These are phyloP conservation scores for Eupithecia abbreviata DNA, from an alignment of 2,888 invertebrate genomes.

Conservation along the genomic window DNA sequence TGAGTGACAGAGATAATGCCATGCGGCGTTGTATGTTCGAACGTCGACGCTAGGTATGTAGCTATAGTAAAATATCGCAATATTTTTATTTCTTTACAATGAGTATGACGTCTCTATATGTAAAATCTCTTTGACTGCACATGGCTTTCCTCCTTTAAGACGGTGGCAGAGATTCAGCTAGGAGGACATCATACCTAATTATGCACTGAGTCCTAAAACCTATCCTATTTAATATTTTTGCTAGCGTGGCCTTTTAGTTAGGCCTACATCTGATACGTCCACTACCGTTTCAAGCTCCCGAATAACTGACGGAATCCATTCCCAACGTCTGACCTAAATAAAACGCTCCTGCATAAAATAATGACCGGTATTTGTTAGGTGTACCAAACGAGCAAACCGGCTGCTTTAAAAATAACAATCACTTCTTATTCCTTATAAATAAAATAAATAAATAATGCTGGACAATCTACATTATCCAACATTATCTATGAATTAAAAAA, in stretches of 20 bases:
- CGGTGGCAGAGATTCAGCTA: too few relatives aligned
- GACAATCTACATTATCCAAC: too few relatives aligned
- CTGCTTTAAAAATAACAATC: neutral
- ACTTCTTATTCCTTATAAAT: neutral
- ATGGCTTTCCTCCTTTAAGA: too few relatives aligned
- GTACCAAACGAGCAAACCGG: neutral
- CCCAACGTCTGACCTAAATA: neutral
- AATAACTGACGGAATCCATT: neutral
- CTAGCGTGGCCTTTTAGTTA: neutral
- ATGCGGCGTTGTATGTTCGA: too few relatives aligned
- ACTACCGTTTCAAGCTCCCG: neutral
- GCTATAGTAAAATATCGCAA: too few relatives aligned
- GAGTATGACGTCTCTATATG: too few relatives aligned
- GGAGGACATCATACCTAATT: neutral
- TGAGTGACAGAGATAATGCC: too few relatives aligned
- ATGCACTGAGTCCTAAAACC: neutral
- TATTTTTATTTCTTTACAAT: too few relatives aligned
- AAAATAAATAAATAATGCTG: too few relatives aligned
- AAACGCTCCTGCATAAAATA: neutral
- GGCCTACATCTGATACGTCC: neutral
- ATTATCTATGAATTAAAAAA: too few relatives aligned
- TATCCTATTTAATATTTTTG: neutral
- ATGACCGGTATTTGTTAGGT: neutral
- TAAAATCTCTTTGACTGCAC: too few relatives aligned
- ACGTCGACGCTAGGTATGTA: too few relatives aligned